A percentile compares a stretch with the other conserved stretches of the same genome.
phyloP scores from a whole-genome alignment of 1,140 invertebrate genomes.

The Trichoplusia ni region DNA sequence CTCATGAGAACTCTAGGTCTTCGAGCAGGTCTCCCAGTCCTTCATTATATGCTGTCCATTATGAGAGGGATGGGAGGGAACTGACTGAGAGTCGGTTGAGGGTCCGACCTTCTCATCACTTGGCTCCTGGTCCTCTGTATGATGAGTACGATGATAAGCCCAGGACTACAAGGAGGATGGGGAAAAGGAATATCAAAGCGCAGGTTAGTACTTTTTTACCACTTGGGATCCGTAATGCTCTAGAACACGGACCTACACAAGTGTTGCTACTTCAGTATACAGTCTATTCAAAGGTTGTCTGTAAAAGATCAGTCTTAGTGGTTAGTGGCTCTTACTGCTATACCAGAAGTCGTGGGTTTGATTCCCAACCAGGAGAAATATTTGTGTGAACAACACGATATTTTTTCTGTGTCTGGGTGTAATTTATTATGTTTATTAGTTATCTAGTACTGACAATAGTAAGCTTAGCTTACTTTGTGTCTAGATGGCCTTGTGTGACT shows the following conservation, averaged over 20 bases:
- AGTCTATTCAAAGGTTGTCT: too few relatives aligned
- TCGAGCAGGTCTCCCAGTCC: constrained; percentile 73
- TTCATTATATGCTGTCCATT: constrained; percentile 83
- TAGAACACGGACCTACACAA: background rate
- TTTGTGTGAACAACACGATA: too few relatives aligned
- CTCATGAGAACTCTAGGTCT: constrained; percentile 68
- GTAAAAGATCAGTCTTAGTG: too few relatives aligned
- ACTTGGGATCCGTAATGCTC: background rate
- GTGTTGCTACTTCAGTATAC: background rate
- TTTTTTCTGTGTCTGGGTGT: too few relatives aligned
- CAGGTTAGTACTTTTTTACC: constrained; percentile 70
- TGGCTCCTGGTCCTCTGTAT: constrained; percentile 75
- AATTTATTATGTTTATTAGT: too few relatives aligned
- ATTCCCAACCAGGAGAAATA: too few relatives aligned
- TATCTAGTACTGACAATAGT: too few relatives aligned
- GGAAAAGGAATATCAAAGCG: constrained; percentile 92
- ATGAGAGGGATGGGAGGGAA: constrained; percentile 81
- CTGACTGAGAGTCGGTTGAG: constrained; percentile 69
- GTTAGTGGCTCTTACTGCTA: too few relatives aligned
- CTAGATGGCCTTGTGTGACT: too few relatives aligned
- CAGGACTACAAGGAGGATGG: constrained; percentile 87
- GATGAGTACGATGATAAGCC: constrained; percentile 84
- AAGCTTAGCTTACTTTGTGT: too few relatives aligned
- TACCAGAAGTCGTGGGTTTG: too few relatives aligned
- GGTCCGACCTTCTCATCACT: constrained; percentile 56